These are phyloP conservation scores for Martes flavigula DNA, from an alignment of 2,797 vertebrate species.

Conservation along the genomic window DNA sequence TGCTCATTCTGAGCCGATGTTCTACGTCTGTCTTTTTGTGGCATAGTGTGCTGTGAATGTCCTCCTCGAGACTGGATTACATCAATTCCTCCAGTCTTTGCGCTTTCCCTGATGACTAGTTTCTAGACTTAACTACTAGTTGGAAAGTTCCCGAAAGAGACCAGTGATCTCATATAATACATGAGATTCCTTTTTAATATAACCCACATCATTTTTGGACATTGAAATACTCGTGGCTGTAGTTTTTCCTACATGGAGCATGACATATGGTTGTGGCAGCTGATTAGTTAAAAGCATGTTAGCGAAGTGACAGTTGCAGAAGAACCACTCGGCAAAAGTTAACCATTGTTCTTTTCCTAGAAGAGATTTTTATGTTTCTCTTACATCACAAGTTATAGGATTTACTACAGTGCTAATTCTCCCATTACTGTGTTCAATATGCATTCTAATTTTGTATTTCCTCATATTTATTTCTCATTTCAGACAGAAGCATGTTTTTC, in stretches of 20 bases:
- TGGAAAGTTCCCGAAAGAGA: background rate
- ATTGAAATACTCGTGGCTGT: background rate
- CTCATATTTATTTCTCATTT: conserved; percentile 6
- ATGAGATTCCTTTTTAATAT: background rate
- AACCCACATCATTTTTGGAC: background rate
- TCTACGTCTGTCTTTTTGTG: background rate
- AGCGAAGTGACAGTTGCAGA: background rate
- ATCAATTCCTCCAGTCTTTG: background rate
- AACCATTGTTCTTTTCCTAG: background rate
- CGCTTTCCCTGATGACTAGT: background rate
- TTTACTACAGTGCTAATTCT: background rate
- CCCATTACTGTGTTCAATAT: background rate
- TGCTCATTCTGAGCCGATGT: background rate
- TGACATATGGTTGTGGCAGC: background rate
- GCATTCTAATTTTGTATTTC: background rate
- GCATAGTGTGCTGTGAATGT: background rate
- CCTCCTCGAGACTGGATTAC: background rate
- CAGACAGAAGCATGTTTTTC: background rate
- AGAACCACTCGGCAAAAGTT: background rate
- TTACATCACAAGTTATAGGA: background rate
- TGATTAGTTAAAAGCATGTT: background rate
- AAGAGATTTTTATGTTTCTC: background rate
- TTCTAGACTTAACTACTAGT: background rate
- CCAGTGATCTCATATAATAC: background rate
- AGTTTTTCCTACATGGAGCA: background rate